Base-by-base conservation (phyloP, 2,113 vertebrate species). In the Oxygymnocypris stewartii region DNA sequence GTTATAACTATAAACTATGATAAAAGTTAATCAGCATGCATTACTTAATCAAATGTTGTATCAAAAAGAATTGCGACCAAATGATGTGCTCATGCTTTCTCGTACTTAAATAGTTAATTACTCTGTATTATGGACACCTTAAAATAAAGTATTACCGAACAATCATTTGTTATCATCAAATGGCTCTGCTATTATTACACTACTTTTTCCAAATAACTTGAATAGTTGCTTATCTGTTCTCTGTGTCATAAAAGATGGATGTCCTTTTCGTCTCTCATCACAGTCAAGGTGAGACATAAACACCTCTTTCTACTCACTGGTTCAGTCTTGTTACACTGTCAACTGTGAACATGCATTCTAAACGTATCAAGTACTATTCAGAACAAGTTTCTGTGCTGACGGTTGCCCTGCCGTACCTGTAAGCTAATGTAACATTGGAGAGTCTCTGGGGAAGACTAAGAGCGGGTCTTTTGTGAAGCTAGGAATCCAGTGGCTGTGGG, bases 401-500 rank as follows among this genome's bases (percentile, higher is more conserved):
- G 2, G 16, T 42, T 42, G 40, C 28, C 23, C 47, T 65, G 31
- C 7, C 4, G 6, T 63, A 67, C 73, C 87, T 85, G 49, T 88
- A 79, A 49, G 76, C 28, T 44, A 51, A n/a, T 84, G 49, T 69
- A 47, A 14, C 40, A 16, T 9, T 35, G 81, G 31, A 74, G 49
- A 83, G 65, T 51, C 25, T 67, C 42, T 51, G 18, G 25, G 74
- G 74, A 47, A 13, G 28, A 31, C 28, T 31, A 31, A 31, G 35
- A 44, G 51, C 59, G 20, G 75, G 49, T 86, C 83, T 79, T 90
- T 79, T 87, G 78, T 73, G 79, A 69, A 59, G 77, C 57, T 75
- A 87, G 89, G 89, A 92, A 89, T 89, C 71, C 79, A 86, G 61
- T 69, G 71, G 88, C 90, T 84, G 86, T 91, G 84, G 84, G 83